Conservation (phyloP, 1,140 invertebrate species). For the Lanistes nyassanus region DNA sequence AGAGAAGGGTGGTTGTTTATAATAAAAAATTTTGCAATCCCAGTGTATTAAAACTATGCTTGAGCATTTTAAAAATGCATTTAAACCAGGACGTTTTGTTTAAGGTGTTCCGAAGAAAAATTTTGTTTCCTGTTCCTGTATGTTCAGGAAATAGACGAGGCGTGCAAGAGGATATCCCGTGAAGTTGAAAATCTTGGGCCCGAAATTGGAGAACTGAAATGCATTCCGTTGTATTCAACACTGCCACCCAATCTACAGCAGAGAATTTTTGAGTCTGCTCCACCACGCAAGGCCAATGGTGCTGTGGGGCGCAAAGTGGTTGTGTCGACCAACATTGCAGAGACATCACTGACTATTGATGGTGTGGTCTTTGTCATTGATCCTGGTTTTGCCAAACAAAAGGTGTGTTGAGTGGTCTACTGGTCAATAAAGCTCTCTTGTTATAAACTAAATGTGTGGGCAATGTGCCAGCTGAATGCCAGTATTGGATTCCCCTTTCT, state of each 20-base stretch:
- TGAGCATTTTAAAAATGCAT: too few relatives aligned
- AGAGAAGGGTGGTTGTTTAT: too few relatives aligned
- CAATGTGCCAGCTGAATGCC: too few relatives aligned
- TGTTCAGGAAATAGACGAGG: constrained; percentile 96
- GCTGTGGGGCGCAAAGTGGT: constrained; percentile 95
- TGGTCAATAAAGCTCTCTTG: neutral
- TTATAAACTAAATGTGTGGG: too few relatives aligned
- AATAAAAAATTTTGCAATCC: too few relatives aligned
- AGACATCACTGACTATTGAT: constrained; percentile 99
- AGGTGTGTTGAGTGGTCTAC: constrained; percentile 70
- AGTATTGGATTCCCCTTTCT: too few relatives aligned
- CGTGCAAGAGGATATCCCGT: constrained; percentile 96
- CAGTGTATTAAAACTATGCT: too few relatives aligned
- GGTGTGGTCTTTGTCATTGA: constrained; percentile 99
- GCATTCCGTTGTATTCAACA: constrained; percentile 98
- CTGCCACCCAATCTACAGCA: constrained; percentile 97
- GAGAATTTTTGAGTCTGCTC: constrained; percentile 95
- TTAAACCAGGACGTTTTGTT: too few relatives aligned
- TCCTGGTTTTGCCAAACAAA: constrained; percentile 99
- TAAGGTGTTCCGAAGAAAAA: neutral
- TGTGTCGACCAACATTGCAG: constrained; percentile 99
- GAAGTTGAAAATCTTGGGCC: constrained; percentile 97
- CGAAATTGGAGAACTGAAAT: constrained; percentile 96
- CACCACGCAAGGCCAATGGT: constrained; percentile 88
- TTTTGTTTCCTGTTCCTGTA: constrained; percentile 1